Percentiles rank a stretch among this genome's conserved stretches.
Evolutionary conservation across 2,113 vertebrate genomes (phyloP).

Genomic region (Platysternon megacephalum): DNA sequence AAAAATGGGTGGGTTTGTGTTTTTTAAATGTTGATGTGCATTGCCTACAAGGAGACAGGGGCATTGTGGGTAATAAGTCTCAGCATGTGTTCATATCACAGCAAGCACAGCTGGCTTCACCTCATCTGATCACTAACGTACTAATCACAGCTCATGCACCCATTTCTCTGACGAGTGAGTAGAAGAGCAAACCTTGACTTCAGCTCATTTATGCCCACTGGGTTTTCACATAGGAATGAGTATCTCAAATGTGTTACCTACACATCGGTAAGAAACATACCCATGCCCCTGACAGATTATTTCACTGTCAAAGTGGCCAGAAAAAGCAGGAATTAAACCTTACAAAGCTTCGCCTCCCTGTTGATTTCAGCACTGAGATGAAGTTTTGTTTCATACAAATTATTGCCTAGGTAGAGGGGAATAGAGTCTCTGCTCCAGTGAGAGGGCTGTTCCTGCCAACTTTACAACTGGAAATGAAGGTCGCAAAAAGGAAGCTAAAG

Average conservation of each 20-base stretch:
- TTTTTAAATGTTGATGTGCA: background rate
- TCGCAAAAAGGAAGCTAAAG: fast-evolving
- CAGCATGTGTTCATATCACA: conserved; percentile 10
- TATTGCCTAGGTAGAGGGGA: fast-evolving
- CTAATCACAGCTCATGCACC: background rate
- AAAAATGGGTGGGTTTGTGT: background rate
- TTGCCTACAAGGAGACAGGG: conserved; percentile 70
- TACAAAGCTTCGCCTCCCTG: fast-evolving
- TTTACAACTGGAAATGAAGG: fast-evolving
- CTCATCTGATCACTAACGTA: conserved; percentile 23
- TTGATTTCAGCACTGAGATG: fast-evolving
- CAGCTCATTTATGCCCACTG: background rate
- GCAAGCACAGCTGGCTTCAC: conserved; percentile 8
- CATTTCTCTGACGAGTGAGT: background rate
- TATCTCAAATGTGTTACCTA: fast-evolving
- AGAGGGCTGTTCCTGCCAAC: background rate
- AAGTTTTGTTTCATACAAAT: background rate
- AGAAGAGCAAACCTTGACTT: background rate
- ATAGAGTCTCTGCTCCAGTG: background rate
- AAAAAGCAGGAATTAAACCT: background rate
- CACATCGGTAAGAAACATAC: fast-evolving
- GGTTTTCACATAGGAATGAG: background rate
- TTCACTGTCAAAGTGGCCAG: fast-evolving
- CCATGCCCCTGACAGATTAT: background rate
- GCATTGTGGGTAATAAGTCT: background rate